Conservation (phyloP, 2,888 invertebrate species). For the Ceramica pisi region DNA sequence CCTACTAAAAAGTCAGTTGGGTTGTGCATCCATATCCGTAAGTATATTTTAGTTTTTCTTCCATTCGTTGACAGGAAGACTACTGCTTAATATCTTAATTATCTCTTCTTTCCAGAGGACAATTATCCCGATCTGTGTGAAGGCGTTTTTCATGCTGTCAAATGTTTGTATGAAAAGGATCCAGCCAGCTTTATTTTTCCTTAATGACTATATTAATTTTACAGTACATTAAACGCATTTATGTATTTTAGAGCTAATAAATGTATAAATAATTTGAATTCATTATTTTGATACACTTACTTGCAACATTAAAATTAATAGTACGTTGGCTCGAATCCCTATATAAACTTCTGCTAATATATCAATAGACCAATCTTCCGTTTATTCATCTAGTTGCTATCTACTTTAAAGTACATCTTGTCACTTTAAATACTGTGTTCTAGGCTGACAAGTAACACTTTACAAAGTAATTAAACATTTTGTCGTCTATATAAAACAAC, state of each 20-base stretch:
- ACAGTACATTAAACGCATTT: slow-evolving; percentile 53
- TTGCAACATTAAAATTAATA: slow-evolving; percentile 1
- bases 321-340: neutral
- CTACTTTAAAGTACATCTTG: slow-evolving; percentile 21
- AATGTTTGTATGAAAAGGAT: slow-evolving; percentile 83
- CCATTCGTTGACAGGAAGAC: no score
- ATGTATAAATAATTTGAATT: slow-evolving; percentile 61
- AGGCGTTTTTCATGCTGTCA: slow-evolving; percentile 79
- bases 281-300: slow-evolving; percentile 42
- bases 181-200: slow-evolving; percentile 83
- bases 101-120: slow-evolving; percentile 79
- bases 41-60: slow-evolving; percentile 65
- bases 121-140: slow-evolving; percentile 82
- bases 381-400: slow-evolving; percentile 18
- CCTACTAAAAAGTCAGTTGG: slow-evolving; percentile 75
- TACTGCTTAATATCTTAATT: neutral
- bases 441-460: slow-evolving; percentile 41
- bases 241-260: slow-evolving; percentile 53
- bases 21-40: slow-evolving; percentile 79
- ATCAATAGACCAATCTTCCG: slow-evolving; percentile 2
- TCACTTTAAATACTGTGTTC: slow-evolving; percentile 25
- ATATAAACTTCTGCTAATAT: slow-evolving; percentile 9
- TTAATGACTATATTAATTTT: slow-evolving; percentile 56
- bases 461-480: slow-evolving; percentile 39
- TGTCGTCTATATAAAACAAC: slow-evolving; percentile 40